A percentile compares a stretch with the other conserved stretches of the same genome.
These are phyloP conservation scores for Brachirus orientalis DNA, from an alignment of 2,113 vertebrate species.

Conservation along the genomic window DNA sequence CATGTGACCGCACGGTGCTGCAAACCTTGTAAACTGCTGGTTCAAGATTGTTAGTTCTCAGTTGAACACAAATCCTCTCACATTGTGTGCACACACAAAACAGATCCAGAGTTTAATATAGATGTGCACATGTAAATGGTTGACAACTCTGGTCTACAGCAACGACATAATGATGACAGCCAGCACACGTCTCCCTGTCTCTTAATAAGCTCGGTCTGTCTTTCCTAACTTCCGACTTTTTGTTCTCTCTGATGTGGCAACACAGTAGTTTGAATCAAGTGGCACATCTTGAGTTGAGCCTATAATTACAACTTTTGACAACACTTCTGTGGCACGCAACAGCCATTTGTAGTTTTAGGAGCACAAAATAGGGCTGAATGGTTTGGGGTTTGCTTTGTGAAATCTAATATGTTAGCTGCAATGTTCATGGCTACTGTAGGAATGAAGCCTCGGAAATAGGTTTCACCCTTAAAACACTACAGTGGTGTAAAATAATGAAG, in stretches of 20 bases:
- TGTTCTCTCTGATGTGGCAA: constrained; percentile 74
- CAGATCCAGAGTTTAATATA: not conserved
- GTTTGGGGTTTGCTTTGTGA: constrained; percentile 26
- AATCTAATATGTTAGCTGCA: constrained; percentile 37
- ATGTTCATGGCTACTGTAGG: constrained; percentile 27
- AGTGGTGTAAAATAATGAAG: not conserved
- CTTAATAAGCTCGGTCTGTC: constrained; percentile 46
- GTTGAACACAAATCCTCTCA: not conserved
- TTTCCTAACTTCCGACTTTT: constrained; percentile 64
- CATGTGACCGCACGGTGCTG: constrained; percentile 27
- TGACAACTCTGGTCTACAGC: constrained; percentile 22
- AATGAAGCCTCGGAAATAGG: constrained; percentile 11
- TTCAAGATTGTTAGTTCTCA: constrained; percentile 1
- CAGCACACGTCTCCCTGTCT: constrained; percentile 63
- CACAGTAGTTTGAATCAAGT: constrained; percentile 71
- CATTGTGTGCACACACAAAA: too few species aligned
- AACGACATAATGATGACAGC: constrained; percentile 59
- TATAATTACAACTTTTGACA: constrained; percentile 72
- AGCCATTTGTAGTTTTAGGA: constrained; percentile 44
- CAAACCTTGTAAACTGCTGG: not conserved
- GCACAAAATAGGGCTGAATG: constrained; percentile 35
- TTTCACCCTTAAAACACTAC: not conserved
- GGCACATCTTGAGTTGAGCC: constrained; percentile 70
- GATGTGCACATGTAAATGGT: constrained; percentile 16
- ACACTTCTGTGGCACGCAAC: constrained; percentile 70